Base-by-base conservation (phyloP, 2,888 invertebrate species). In the Cheiracanthium punctorium region DNA sequence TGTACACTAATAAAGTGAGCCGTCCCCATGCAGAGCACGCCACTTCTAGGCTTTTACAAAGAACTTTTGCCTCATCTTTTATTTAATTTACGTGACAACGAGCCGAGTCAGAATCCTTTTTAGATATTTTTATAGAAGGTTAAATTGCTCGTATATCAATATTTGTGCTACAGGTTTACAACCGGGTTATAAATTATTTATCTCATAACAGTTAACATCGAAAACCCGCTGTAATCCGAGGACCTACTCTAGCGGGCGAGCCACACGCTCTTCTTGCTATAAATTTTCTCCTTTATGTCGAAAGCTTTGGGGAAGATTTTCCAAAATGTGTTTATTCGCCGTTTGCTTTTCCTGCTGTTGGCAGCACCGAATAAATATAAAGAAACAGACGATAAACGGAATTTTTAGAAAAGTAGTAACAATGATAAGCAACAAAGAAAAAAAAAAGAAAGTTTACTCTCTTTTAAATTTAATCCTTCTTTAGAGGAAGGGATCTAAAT, bases 101-200 rank as follows among this genome's bases (percentile, higher is more conserved):
- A 58, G 75, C 81, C 67, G 81, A 69, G 76, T 72, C 48, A 58
- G 81, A 81, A 81, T 81, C 81, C 77, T 76, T 87, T 81, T 81
- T 72, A 73, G 79, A 87, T 87, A 87, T 87, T 87, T 87, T 87
- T 87, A 87, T 87, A 81, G 87, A 80, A 73, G 80, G 80, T 81
- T 87, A 87, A 87, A 87, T 80, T 81, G 87, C 81, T 81, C 87
- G 73, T 87, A 81, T 87, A 87, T 87, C 87, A 87, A 87, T 80
- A 81, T 87, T 87, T 87, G 87, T 77, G 80, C 87, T 87, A 81
- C 87, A 87, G 87, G 87, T 87, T 87, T 87, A 87, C 87, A 80
- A 81, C 77, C 81, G 28, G 76, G 87, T 87, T 87, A 80, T 87
- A 87, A 87, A 87, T 87, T 87, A 87, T 87, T 81, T 81, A 77